Evolutionary conservation across 2,888 invertebrate genomes (phyloP).

Genomic region (Lamellibrachia columna): DNA sequence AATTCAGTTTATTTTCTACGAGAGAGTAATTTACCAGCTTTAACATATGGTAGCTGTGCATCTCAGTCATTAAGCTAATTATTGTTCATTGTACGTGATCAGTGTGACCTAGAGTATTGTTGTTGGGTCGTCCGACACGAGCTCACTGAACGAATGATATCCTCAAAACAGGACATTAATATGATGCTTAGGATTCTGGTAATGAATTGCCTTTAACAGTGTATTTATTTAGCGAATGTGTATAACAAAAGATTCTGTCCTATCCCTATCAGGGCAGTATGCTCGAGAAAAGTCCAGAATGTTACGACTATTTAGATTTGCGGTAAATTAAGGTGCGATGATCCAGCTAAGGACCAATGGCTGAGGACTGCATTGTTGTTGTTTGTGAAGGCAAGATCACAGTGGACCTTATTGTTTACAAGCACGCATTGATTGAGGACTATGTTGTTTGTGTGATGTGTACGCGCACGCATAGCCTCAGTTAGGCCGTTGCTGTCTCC

Average conservation of each 20-base stretch:
- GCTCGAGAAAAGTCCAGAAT: background rate
- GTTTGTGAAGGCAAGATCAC: too few relatives aligned
- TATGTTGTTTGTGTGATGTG: too few relatives aligned
- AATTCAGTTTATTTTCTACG: too few relatives aligned
- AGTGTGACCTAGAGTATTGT: background rate
- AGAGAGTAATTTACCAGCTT: background rate
- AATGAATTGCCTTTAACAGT: background rate
- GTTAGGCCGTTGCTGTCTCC: too few relatives aligned
- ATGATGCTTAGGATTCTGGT: background rate
- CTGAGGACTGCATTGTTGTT: background rate
- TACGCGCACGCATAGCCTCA: too few relatives aligned
- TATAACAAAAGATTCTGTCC: background rate
- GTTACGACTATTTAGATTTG: background rate
- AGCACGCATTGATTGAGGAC: too few relatives aligned
- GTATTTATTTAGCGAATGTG: background rate
- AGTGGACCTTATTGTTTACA: background rate
- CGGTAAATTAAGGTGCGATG: background rate
- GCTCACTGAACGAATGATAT: background rate
- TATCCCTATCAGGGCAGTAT: background rate
- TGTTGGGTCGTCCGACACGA: background rate
- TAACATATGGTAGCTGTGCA: background rate
- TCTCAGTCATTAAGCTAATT: background rate
- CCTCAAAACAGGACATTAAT: background rate
- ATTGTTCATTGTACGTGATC: background rate
- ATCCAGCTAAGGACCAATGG: background rate